Conservation (phyloP, 2,888 invertebrate species). For the Eurytoma adleriae region DNA sequence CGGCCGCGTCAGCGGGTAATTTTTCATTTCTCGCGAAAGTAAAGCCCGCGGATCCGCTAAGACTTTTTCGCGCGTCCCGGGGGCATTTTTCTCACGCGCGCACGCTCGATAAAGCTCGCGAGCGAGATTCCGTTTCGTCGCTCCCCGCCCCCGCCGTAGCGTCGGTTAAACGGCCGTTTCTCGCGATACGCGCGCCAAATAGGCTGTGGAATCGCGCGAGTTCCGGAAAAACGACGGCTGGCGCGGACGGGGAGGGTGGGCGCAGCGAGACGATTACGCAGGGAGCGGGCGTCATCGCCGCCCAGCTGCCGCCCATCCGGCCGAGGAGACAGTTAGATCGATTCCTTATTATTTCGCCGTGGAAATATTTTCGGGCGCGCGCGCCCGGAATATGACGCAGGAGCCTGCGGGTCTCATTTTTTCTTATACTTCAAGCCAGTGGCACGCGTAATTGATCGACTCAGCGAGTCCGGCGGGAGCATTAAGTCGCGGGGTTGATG, state of each 20-base stretch:
- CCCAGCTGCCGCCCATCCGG: conserved; percentile 39
- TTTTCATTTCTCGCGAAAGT: not conserved
- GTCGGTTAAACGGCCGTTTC: conserved; percentile 7
- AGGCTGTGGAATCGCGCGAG: conserved; percentile 27
- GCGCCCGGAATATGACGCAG: not conserved
- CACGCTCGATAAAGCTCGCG: no score
- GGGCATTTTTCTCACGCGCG: not conserved
- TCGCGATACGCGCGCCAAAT: conserved; percentile 29
- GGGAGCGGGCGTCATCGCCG: conserved; percentile 36
- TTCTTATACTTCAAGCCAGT: not conserved
- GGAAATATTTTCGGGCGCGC: conserved; percentile 16
- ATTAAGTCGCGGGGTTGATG: no score
- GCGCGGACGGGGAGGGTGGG: not conserved
- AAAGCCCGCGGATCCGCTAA: not conserved
- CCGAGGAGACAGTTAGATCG: conserved; percentile 37
- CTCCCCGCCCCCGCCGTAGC: not conserved
- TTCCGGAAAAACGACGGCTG: not conserved
- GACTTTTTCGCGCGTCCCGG: not conserved
- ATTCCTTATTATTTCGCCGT: conserved; percentile 45
- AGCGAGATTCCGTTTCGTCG: not conserved
- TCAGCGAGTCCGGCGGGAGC: no score
- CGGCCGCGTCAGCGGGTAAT: no score
- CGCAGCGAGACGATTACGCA: conserved; percentile 29
- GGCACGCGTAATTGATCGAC: not conserved
- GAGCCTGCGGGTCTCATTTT: not conserved